Conservation (phyloP, 1,140 invertebrate species). For the Forficula auricularia region DNA sequence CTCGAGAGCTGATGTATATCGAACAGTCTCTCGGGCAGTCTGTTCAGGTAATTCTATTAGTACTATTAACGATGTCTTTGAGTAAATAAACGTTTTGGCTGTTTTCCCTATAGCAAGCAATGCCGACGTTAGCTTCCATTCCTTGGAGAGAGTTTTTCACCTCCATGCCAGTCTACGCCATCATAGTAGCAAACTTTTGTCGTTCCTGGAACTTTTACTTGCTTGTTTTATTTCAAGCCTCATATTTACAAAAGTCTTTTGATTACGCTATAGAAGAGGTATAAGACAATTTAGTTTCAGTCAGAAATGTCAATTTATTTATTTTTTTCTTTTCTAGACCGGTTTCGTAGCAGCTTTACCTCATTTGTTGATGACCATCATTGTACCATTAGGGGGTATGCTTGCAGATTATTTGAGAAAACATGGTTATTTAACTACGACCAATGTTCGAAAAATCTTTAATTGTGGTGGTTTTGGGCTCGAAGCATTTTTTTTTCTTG, state of each 20-base stretch:
- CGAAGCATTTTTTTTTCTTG: conserved; percentile 91
- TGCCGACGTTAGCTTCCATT: conserved; percentile 68
- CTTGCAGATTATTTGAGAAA: conserved; percentile 86
- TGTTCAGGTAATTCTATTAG: conserved; percentile 26
- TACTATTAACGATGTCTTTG: no score
- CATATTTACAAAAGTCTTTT: conserved; percentile 86
- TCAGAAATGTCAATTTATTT: background rate
- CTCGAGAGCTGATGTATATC: conserved; percentile 84
- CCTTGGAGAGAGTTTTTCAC: conserved; percentile 90
- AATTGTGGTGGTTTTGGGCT: conserved; percentile 93
- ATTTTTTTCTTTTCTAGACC: conserved; percentile 42
- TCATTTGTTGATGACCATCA: conserved; percentile 92
- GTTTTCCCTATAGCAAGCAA: conserved; percentile 22
- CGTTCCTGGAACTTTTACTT: conserved; percentile 99
- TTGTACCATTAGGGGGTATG: conserved; percentile 91
- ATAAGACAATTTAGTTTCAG: conserved; percentile 19
- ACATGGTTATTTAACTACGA: conserved; percentile 80
- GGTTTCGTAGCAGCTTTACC: conserved; percentile 87
- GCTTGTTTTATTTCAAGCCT: conserved; percentile 90
- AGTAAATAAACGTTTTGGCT: no score
- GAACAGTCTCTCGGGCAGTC: conserved; percentile 80
- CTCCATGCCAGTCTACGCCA: conserved; percentile 95
- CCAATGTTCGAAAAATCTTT: conserved; percentile 89
- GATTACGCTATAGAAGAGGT: conserved; percentile 78
- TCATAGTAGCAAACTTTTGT: conserved; percentile 98